These are phyloP conservation scores for Melitaea cinxia DNA, from an alignment of 1,140 invertebrate species.

Conservation along the genomic window DNA sequence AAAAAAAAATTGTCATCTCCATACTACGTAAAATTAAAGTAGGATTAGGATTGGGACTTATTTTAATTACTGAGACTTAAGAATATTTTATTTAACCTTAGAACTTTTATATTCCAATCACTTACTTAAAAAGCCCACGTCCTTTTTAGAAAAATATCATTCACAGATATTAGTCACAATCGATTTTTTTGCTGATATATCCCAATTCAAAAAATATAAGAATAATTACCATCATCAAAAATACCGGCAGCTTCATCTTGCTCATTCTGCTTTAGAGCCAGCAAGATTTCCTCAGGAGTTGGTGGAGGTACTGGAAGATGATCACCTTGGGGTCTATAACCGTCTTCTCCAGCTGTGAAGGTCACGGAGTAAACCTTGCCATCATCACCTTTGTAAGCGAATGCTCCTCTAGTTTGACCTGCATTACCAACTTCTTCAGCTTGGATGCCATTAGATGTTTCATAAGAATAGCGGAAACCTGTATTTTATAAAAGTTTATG, in stretches of 20 bases:
- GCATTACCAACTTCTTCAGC: constrained; percentile 57
- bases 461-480: constrained; percentile 67
- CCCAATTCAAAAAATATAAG: not conserved
- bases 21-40: too few relatives aligned
- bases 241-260: constrained; percentile 70
- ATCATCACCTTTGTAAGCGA: constrained; percentile 83
- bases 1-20: too few relatives aligned
- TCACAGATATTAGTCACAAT: too few relatives aligned
- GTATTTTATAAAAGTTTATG: constrained; percentile 20
- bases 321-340: constrained; percentile 87
- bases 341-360: constrained; percentile 90
- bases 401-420: constrained; percentile 52
- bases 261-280: constrained; percentile 64
- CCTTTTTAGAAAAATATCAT: too few relatives aligned
- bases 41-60: too few relatives aligned
- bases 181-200: not conserved
- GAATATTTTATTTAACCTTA: too few relatives aligned
- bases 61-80: too few relatives aligned
- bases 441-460: constrained; percentile 67
- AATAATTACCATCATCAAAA: constrained; percentile 68
- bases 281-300: constrained; percentile 82
- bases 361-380: constrained; percentile 86
- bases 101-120: too few relatives aligned
- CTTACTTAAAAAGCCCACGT: too few relatives aligned
- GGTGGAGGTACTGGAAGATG: constrained; percentile 90